Evolutionary conservation across 2,888 invertebrate species (phyloP), one percentile per base, ranked within the genome.

Genomic region (Coecobrya sp.): DNA sequence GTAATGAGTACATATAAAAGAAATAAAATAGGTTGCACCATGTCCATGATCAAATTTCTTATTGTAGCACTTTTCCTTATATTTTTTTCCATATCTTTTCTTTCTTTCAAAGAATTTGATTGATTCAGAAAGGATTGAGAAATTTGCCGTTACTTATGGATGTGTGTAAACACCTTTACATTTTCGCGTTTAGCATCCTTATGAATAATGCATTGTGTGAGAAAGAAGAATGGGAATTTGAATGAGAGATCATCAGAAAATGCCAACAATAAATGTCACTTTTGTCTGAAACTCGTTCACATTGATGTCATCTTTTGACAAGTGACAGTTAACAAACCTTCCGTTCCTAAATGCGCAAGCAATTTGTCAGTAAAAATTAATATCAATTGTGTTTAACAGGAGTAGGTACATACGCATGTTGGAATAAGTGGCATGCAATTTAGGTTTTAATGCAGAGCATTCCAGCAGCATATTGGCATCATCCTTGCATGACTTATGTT

Each of bases 231-330:
- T 79, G 79, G 36, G 36, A 19, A 82, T 30, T 82, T 59, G 49
- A 45, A 36, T 16, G 25, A 49, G 25, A 22, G 25, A 49, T 27
- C 16, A 49, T 11, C 27, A 49, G 22, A 49, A 76, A 22, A 76
- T 82, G 36, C 59, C 82, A 55, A 36, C 82, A 82, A 82, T 82
- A 76, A 82, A 82, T 36, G 82, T 82, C 59, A 82, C 13, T 82
- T 59, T 76, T 25, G 52, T 76, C 76, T 49, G 45, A 27, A 42
- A 82, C 19, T 82, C 30, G 30, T 3, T 22, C 7, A n/a, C 8
- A 82, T 82, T 55, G 55, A 82, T 82, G 82, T 36, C 82, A 82
- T n/a, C 5, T 82, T 82, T 82, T 82, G 82, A 82, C 82, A 82
- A 82, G 55, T 82, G 59, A 59, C 76, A 82, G 3, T 49, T n/a